Conservation (phyloP, 2,888 invertebrate species). For the Lasioglossum zephyrum region DNA sequence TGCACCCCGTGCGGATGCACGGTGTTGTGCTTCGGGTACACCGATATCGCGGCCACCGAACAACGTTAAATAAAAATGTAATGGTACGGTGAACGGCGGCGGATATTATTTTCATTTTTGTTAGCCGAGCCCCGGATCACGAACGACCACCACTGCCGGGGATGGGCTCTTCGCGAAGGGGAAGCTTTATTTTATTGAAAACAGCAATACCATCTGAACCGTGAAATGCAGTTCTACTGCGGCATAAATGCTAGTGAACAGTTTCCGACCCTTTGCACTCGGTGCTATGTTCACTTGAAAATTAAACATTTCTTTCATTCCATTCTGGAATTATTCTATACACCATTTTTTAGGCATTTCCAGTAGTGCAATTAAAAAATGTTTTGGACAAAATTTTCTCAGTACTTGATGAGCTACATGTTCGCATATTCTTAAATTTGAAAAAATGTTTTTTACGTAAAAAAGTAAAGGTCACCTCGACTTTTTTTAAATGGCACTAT, state of each 20-base stretch:
- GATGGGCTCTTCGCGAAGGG: not conserved
- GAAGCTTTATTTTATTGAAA: conserved; percentile 52
- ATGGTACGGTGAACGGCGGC: conserved; percentile 31
- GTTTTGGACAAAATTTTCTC: no score
- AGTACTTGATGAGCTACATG: no score
- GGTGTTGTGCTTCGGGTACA: not conserved
- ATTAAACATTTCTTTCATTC: no score
- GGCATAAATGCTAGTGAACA: not conserved
- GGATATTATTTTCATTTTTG: conserved; percentile 58
- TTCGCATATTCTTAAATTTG: no score
- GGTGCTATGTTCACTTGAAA: no score
- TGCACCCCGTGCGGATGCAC: conserved; percentile 14
- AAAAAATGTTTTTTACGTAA: no score
- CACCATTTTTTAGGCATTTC: no score
- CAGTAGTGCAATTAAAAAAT: no score
- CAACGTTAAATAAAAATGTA: conserved; percentile 62
- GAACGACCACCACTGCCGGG: not conserved
- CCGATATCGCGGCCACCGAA: conserved; percentile 18
- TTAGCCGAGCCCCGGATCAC: not conserved
- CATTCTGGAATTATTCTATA: no score
- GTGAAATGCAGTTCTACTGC: not conserved
- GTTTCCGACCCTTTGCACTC: not conserved
- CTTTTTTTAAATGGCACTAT: no score
- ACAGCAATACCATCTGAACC: conserved; percentile 24
- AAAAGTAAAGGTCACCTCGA: no score